A percentile compares a stretch with the other conserved stretches of the same genome.
Evolutionary conservation across 2,113 vertebrate genomes (phyloP).

Genomic region (Pteronura brasiliensis): DNA sequence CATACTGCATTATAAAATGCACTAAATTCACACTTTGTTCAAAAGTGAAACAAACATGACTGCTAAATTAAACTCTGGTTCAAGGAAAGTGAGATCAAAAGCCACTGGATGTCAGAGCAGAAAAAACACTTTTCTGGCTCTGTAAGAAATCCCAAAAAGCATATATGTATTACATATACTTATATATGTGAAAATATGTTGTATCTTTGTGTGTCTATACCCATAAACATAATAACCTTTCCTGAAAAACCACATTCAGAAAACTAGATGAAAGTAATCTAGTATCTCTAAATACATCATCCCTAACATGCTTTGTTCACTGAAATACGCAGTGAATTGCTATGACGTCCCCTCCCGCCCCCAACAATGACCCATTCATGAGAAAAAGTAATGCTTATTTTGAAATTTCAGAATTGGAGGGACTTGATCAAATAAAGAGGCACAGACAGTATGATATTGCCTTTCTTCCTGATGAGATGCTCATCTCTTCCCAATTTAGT

Average conservation of each 20-base stretch:
- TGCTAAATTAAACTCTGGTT: not conserved
- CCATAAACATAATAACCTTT: not conserved
- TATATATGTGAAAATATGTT: not conserved
- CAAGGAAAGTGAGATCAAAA: conserved; percentile 24
- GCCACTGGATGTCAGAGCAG: not conserved
- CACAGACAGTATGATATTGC: not conserved
- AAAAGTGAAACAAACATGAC: not conserved
- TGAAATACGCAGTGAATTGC: not conserved
- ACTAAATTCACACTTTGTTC: not conserved
- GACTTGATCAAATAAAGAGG: conserved; percentile 18
- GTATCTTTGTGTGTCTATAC: not conserved
- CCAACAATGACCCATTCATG: not conserved
- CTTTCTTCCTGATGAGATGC: conserved; percentile 41
- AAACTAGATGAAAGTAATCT: conserved; percentile 1
- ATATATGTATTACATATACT: too few species aligned
- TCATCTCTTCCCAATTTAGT: not conserved
- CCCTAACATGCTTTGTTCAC: not conserved
- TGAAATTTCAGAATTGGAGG: conserved; percentile 53
- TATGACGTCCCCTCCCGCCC: not conserved
- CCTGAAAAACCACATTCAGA: not conserved
- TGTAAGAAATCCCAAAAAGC: not conserved
- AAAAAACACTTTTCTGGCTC: not conserved
- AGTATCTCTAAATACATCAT: not conserved
- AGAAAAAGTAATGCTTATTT: not conserved
- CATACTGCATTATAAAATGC: not conserved